Conservation (phyloP, 1,140 invertebrate genomes). For the Papilio helenus region DNA sequence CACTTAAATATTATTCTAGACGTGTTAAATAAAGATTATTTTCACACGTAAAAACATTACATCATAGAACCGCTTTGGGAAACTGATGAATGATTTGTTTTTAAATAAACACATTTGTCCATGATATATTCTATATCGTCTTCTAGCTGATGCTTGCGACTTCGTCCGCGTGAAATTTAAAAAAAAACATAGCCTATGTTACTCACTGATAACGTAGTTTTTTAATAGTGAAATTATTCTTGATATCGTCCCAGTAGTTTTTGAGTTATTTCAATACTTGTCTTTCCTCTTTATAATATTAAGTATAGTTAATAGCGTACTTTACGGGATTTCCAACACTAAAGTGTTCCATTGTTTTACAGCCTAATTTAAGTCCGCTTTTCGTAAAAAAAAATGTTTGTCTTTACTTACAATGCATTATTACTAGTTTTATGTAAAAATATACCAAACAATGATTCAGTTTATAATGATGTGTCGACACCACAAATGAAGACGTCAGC, state of each 20-base stretch:
- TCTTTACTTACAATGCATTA: background rate
- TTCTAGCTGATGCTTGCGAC: too few relatives aligned
- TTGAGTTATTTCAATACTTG: too few relatives aligned
- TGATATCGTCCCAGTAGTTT: too few relatives aligned
- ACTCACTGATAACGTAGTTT: too few relatives aligned
- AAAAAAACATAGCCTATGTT: too few relatives aligned
- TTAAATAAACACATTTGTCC: background rate
- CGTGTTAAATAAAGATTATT: slow-evolving; percentile 12
- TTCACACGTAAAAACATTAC: background rate
- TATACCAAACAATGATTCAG: background rate
- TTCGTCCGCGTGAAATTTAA: too few relatives aligned
- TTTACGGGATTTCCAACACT: too few relatives aligned
- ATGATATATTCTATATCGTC: background rate
- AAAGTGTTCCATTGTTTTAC: background rate
- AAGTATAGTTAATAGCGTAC: too few relatives aligned
- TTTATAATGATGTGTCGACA: slow-evolving; percentile 7
- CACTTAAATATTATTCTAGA: slow-evolving; percentile 20
- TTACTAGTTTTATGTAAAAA: background rate
- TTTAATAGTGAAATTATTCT: too few relatives aligned
- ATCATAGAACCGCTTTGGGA: background rate
- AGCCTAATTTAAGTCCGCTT: background rate
- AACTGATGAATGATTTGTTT: background rate
- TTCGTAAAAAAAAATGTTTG: background rate
- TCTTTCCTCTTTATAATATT: too few relatives aligned
- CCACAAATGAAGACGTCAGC: slow-evolving; percentile 25